Conservation (phyloP, 2,797 vertebrate genomes). For the Acrocephalus scirpaceus region DNA sequence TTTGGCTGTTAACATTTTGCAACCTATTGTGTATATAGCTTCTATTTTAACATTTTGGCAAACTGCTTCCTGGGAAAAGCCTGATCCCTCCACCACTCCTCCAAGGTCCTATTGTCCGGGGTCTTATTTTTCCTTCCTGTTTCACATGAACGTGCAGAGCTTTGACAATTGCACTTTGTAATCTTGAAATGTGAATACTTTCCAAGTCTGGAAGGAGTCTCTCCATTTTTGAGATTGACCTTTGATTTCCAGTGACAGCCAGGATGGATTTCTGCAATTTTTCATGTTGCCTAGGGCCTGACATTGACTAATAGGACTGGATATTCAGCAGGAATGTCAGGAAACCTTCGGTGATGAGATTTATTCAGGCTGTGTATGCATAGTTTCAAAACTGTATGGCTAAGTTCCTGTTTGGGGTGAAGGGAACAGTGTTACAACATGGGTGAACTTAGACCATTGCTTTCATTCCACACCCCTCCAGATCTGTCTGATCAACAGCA, state of each 20-base stretch:
- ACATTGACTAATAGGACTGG: slow-evolving; percentile 54
- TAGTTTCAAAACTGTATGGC: slow-evolving; percentile 10
- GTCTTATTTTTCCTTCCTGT: slow-evolving; percentile 58
- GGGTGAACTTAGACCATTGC: background rate
- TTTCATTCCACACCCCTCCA: background rate
- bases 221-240: slow-evolving; percentile 44
- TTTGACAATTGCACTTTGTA: slow-evolving; percentile 50
- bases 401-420: slow-evolving; percentile 16
- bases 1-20: background rate
- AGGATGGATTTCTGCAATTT: slow-evolving; percentile 59
- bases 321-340: slow-evolving; percentile 40
- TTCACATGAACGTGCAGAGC: background rate
- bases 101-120: slow-evolving; percentile 28
- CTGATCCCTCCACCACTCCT: background rate
- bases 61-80: slow-evolving; percentile 2
- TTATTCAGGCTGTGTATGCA: slow-evolving; percentile 19
- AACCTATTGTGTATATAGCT: slow-evolving; percentile 16
- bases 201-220: slow-evolving; percentile 37
- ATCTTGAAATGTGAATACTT: slow-evolving; percentile 27
- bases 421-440: background rate
- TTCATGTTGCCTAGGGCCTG: slow-evolving; percentile 18
- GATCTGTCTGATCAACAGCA: background rate
- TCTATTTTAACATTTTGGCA: slow-evolving; percentile 48
- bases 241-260: slow-evolving; percentile 53
- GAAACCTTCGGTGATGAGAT: slow-evolving; percentile 7